Evolutionary conservation across 2,113 vertebrate species (phyloP).

Genomic region (Sturnus vulgaris): DNA sequence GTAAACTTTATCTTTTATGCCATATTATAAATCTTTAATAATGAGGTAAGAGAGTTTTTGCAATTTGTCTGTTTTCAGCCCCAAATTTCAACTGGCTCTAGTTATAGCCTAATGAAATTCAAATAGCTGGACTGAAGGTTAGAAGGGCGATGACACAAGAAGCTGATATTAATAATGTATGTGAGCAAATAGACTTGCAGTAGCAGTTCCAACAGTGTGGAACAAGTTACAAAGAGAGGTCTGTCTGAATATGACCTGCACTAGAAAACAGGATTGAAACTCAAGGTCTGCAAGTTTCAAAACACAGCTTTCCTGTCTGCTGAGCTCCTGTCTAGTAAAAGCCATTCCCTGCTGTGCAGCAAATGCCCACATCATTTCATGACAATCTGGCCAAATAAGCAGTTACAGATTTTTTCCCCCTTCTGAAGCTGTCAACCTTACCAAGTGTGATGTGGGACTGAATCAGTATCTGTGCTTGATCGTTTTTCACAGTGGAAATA

Average conservation of each 20-base stretch:
- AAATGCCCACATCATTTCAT: slow-evolving; percentile 36
- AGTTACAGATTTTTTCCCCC: slow-evolving; percentile 1
- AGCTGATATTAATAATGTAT: slow-evolving; percentile 58
- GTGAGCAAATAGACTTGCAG: slow-evolving; percentile 42
- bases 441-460: slow-evolving; percentile 1
- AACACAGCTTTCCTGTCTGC: slow-evolving; percentile 12
- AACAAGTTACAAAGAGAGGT: slow-evolving; percentile 47
- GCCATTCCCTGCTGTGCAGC: background rate
- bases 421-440: slow-evolving; percentile 15
- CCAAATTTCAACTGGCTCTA: background rate
- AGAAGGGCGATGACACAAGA: slow-evolving; percentile 31
- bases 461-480: background rate
- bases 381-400: slow-evolving; percentile 50
- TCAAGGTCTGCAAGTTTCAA: slow-evolving; percentile 8
- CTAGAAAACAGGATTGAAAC: slow-evolving; percentile 37
- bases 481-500: background rate
- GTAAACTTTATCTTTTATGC: background rate
- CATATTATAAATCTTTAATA: slow-evolving; percentile 21
- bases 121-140: slow-evolving; percentile 53
- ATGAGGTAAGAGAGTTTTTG: background rate
- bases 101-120: slow-evolving; percentile 51
- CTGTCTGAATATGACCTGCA: slow-evolving; percentile 17
- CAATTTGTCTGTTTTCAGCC: background rate
- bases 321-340: slow-evolving; percentile 14
- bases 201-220: slow-evolving; percentile 1